Percentiles rank a stretch among this genome's conserved stretches.
phyloP scores from a whole-genome alignment of 35 echinoderm and acorn worm genomes.

The Hemicentrotus pulcherrimus region DNA sequence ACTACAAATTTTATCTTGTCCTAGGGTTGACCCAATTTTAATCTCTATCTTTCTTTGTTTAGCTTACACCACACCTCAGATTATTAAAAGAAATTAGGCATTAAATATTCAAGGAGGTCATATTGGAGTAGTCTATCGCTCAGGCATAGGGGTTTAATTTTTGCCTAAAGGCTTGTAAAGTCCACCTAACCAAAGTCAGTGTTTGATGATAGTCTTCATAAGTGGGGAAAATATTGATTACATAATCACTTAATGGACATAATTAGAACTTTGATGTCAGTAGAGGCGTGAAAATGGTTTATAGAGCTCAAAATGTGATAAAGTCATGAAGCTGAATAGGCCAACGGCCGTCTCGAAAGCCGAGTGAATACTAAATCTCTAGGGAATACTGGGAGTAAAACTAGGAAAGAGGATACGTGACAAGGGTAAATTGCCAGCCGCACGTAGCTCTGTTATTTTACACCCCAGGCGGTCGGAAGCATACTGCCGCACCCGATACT shows the following conservation, averaged over 20 bases:
- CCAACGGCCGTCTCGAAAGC: neutral
- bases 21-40: neutral
- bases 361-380: neutral
- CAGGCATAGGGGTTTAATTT: neutral
- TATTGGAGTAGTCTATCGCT: neutral
- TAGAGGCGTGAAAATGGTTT: neutral
- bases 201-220: neutral
- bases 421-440: neutral
- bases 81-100: neutral
- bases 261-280: neutral
- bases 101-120: slow-evolving; percentile 4
- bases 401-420: neutral
- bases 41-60: neutral
- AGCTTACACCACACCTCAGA: neutral
- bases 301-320: neutral
- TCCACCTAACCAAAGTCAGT: neutral
- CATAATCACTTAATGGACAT: neutral
- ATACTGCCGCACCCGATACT: neutral
- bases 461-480: neutral
- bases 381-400: neutral
- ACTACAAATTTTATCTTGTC: neutral
- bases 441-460: slow-evolving; percentile 9
- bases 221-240: neutral
- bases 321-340: neutral
- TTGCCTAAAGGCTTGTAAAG: neutral